These are phyloP conservation scores for Goniozus legneri DNA, from an alignment of 1,140 invertebrate genomes.

Conservation along the genomic window DNA sequence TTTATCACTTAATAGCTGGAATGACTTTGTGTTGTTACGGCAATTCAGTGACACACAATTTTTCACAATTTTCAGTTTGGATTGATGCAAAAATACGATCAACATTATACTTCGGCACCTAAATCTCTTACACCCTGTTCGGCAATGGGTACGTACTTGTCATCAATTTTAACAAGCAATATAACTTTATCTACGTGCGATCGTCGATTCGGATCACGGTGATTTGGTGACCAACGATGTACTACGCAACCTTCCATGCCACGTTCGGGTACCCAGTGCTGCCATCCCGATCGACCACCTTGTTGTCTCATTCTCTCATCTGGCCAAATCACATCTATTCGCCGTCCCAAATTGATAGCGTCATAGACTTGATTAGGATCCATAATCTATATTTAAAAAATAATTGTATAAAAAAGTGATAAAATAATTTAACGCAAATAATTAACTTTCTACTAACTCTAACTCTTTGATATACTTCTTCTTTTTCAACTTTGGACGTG, in stretches of 20 bases:
- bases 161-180: conserved; percentile 86
- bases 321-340: conserved; percentile 90
- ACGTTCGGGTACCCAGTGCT: conserved; percentile 81
- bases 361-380: conserved; percentile 82
- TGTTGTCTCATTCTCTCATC: conserved; percentile 79
- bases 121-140: conserved; percentile 81
- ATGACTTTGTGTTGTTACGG: no score
- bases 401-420: no score
- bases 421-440: no score
- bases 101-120: conserved; percentile 63
- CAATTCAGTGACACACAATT: no score
- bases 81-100: background rate
- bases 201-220: conserved; percentile 77
- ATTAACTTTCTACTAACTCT: conserved; percentile 55
- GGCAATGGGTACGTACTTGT: conserved; percentile 89
- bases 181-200: conserved; percentile 90
- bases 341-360: conserved; percentile 81
- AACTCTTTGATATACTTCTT: conserved; percentile 59
- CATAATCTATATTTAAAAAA: conserved; percentile 57
- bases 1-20: no score
- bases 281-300: conserved; percentile 84
- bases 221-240: conserved; percentile 87
- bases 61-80: no score
- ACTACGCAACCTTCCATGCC: conserved; percentile 90
- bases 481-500: conserved; percentile 51